Evolutionary conservation across 2,888 invertebrate genomes (phyloP).

Genomic region (Uropetala carovei): DNA sequence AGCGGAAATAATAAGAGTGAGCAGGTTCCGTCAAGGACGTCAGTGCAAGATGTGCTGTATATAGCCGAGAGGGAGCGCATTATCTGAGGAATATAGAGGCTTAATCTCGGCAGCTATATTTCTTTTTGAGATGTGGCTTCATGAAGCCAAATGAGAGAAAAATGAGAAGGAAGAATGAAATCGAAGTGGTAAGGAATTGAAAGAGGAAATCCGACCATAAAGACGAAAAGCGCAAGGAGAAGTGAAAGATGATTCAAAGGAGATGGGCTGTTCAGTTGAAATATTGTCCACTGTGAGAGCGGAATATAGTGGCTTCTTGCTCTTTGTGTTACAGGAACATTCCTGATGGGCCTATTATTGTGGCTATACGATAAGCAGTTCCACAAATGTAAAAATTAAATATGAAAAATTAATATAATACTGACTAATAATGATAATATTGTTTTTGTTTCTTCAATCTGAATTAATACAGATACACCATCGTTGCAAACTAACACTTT

Average conservation of each 20-base stretch:
- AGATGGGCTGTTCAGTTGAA: neutral
- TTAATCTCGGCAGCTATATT: neutral
- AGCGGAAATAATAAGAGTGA: neutral
- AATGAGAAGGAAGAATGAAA: neutral
- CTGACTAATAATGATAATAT: too few species aligned
- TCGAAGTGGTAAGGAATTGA: neutral
- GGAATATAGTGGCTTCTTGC: neutral
- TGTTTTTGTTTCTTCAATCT: too few species aligned
- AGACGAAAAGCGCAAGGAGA: neutral
- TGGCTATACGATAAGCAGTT: too few species aligned
- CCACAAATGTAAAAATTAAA: too few species aligned
- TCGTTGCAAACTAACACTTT: too few species aligned
- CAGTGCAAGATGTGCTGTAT: neutral
- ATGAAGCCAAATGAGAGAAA: neutral
- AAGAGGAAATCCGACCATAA: conserved; percentile 11
- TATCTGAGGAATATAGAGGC: neutral
- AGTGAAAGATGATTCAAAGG: neutral
- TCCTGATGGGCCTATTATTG: too few species aligned
- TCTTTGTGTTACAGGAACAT: neutral
- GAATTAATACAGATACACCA: too few species aligned
- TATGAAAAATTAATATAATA: too few species aligned
- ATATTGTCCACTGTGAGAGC: neutral
- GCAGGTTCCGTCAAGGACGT: neutral
- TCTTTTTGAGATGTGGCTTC: neutral
- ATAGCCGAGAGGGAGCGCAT: neutral